Base-by-base conservation (phyloP, 2,888 invertebrate species). In the Sipha maydis region DNA sequence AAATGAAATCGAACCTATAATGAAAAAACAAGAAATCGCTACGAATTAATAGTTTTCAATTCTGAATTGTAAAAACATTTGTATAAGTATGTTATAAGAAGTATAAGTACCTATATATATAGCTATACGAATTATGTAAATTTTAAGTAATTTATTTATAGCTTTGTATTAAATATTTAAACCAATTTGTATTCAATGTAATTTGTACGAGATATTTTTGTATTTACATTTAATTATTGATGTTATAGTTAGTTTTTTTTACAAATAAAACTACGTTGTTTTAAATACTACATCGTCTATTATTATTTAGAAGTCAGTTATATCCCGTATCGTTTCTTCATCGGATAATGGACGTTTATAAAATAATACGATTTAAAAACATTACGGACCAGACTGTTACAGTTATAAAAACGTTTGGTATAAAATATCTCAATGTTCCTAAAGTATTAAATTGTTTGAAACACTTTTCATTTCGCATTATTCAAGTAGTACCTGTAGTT, bases 11-110 rank as follows among this genome's bases (percentile, higher is more conserved):
- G 73, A 88, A 41, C 88, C 88, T 5, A 31, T 88, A 25, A 88
- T 88, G 88, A 82, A 14, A 31, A 82, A 38, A 82, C 86, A 86
- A 86, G 86, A 80, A 31, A 86, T 86, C 34, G 79, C 73, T 38
- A 54, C 34, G n/a, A 54, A 78, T 69, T 85, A 67, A 69, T 28
- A 85, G 48, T 54, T 78, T 69, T 67, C n/a, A 21, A 67, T 41
- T 17, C 28, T 83, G 21, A 17, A 25, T 41, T 8, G 38, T 28
- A 9, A 41, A 67, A 38, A 67, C 17, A 34, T 34, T 83, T 56
- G 21, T 56, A 56, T 56, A 48, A 48, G 48, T 48, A 56, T 56
- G 21, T 4, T 56, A 56, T 5, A 7, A 41, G 38, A 5, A 48
- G 9, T 5, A 5, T 48, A 48, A 48, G 48, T 56, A 56, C 56